Conservation (phyloP, 2,113 vertebrate species). For the Patagioenas fasciata region DNA sequence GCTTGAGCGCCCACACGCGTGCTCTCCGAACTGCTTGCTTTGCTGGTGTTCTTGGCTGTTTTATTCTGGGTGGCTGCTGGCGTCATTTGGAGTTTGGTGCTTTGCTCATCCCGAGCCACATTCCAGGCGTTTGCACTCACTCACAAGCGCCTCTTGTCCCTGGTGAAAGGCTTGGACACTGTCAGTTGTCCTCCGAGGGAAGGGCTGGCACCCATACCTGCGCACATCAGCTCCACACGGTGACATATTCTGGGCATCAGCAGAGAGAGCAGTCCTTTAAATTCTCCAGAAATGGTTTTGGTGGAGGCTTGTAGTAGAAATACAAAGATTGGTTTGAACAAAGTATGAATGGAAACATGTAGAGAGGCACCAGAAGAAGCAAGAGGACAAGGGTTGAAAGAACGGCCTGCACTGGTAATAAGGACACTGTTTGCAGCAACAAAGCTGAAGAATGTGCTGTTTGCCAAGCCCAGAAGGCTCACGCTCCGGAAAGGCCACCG, state of each 20-base stretch:
- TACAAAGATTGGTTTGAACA: neutral
- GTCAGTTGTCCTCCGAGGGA: neutral
- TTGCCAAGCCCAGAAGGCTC: neutral
- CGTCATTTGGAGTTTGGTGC: neutral
- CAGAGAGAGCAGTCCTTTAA: neutral
- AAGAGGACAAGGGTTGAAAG: fast-evolving
- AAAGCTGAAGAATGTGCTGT: neutral
- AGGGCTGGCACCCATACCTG: fast-evolving
- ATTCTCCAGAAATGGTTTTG: neutral
- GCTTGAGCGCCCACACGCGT: neutral
- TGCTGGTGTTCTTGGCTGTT: neutral
- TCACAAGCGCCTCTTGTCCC: neutral
- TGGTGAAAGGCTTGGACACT: neutral
- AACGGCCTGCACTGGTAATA: neutral
- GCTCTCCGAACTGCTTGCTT: neutral
- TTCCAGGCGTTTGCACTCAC: neutral
- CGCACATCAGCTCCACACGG: fast-evolving
- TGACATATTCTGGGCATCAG: fast-evolving
- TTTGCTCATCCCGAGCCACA: neutral
- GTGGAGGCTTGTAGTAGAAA: neutral
- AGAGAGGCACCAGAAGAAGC: neutral
- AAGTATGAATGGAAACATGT: fast-evolving
- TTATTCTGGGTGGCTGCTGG: neutral
- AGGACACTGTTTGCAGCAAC: neutral
- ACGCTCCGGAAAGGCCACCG: fast-evolving